These are phyloP conservation scores for Cyprinodon tularosa DNA, from an alignment of 2,113 vertebrate species.

Conservation along the genomic window DNA sequence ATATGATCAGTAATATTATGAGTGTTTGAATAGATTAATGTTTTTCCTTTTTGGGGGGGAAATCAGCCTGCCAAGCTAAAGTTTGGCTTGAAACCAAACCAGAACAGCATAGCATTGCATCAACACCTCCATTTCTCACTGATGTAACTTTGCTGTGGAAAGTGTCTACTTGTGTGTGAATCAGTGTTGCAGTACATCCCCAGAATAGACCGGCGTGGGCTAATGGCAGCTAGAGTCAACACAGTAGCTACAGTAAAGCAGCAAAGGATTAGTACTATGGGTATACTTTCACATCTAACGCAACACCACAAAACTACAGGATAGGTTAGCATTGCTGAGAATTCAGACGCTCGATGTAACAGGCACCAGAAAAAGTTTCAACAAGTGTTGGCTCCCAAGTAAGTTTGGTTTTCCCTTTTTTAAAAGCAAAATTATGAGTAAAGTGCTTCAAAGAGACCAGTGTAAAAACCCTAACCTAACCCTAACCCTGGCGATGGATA, in stretches of 20 bases:
- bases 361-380: background rate
- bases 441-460: background rate
- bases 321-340: background rate
- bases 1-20: background rate
- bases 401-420: background rate
- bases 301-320: constrained; percentile 12
- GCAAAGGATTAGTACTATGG: constrained; percentile 43
- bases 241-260: constrained; percentile 59
- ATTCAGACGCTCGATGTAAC: background rate
- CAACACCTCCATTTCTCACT: constrained; percentile 51
- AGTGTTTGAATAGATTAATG: background rate
- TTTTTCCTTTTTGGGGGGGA: background rate
- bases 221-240: constrained; percentile 68
- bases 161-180: constrained; percentile 70
- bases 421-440: no score
- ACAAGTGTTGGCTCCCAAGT: background rate
- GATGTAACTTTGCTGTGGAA: constrained; percentile 60
- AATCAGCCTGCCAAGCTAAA: background rate
- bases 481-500: background rate
- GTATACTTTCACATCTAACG: constrained; percentile 32
- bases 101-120: constrained; percentile 32
- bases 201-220: constrained; percentile 72
- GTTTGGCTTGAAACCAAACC: constrained; percentile 25
- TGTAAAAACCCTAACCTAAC: no score
- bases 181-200: constrained; percentile 61